Conservation (phyloP, 2,113 vertebrate genomes). For the Turdus rufiventris region DNA sequence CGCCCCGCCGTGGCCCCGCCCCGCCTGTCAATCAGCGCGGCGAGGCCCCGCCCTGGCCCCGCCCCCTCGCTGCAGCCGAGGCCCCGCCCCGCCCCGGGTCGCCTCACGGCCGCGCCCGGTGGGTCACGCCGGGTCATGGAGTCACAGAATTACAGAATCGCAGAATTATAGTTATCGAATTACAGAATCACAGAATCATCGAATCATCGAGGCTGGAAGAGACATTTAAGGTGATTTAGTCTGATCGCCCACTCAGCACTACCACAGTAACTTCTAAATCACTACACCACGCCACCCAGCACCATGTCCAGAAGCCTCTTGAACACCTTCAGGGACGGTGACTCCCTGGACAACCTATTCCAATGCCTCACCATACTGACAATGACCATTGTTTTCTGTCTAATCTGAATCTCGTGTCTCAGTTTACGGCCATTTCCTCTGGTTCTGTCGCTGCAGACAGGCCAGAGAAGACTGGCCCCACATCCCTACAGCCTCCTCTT, state of each 20-base stretch:
- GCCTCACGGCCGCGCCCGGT: background rate
- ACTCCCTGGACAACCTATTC: background rate
- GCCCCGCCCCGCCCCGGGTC: background rate
- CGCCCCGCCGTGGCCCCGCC: background rate
- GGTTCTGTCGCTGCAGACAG: background rate
- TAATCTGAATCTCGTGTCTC: background rate
- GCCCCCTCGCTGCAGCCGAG: background rate
- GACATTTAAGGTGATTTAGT: background rate
- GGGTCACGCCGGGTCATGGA: background rate
- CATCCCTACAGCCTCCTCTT: background rate
- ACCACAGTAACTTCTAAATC: background rate
- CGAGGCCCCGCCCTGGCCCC: background rate
- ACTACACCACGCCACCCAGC: background rate
- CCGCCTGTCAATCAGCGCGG: background rate
- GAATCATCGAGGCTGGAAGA: background rate
- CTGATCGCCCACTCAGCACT: background rate
- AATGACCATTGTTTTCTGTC: background rate
- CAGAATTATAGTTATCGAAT: background rate
- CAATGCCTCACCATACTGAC: background rate
- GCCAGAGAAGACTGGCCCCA: rapidly evolving
- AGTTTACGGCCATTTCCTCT: background rate
- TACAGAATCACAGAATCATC: background rate
- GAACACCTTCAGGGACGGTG: background rate
- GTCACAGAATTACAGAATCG: rapidly evolving
- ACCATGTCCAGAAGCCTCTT: background rate